Evolutionary conservation across 37 sponge, comb jelly and placozoan species (phyloP).

Genomic region (Theonella swinhoei): DNA sequence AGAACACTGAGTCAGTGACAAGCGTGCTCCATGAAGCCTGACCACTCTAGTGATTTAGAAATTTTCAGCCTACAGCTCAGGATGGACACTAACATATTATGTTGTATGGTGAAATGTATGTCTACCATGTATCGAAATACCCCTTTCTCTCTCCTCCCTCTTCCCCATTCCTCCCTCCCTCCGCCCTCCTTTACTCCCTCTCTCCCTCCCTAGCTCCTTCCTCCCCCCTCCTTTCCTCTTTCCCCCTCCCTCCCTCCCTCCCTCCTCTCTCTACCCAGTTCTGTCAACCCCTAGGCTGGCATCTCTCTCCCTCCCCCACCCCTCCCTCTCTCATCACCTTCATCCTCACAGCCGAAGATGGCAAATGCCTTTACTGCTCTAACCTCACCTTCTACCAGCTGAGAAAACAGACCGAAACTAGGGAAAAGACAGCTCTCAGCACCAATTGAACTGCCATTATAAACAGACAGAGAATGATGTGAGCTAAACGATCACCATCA

Average conservation of each 20-base stretch:
- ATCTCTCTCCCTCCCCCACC: slow-evolving; percentile 25
- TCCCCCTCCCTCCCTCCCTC: slow-evolving; percentile 11
- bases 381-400: too few species aligned
- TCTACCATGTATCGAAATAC: background rate
- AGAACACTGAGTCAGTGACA: too few species aligned
- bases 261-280: slow-evolving; percentile 42
- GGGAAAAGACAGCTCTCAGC: too few species aligned
- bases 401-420: too few species aligned
- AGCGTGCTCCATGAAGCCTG: too few species aligned
- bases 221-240: background rate
- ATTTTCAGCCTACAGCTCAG: too few species aligned
- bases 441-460: too few species aligned
- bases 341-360: slow-evolving; percentile 71
- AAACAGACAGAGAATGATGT: too few species aligned
- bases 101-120: background rate
- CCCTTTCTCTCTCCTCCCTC: background rate
- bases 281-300: slow-evolving; percentile 80
- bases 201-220: background rate
- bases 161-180: background rate
- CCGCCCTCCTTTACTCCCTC: background rate
- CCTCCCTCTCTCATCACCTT: too few species aligned
- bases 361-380: slow-evolving; percentile 45
- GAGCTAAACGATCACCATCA: too few species aligned
- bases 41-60: too few species aligned
- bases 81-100: too few species aligned